These are phyloP conservation scores for Paracanthobrama guichenoti DNA, from an alignment of 2,113 vertebrate species.

Conservation along the genomic window DNA sequence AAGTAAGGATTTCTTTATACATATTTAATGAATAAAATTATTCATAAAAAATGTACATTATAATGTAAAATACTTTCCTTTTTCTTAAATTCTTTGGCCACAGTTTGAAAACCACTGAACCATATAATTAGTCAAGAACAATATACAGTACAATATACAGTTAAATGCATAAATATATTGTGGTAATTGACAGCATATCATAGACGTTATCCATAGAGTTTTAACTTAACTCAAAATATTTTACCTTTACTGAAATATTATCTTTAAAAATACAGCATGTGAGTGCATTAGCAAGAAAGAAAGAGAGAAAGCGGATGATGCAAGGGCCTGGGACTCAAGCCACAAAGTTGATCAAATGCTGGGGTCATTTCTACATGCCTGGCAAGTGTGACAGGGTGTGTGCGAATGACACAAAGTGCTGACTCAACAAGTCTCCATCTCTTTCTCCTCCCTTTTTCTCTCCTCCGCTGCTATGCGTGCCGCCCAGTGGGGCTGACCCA, in stretches of 20 bases:
- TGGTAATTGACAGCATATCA: not conserved
- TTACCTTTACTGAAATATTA: not conserved
- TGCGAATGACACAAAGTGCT: not conserved
- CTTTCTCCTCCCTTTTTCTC: conserved; percentile 8
- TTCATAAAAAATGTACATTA: no score
- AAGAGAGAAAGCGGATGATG: not conserved
- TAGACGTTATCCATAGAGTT: not conserved
- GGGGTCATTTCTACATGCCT: conserved; percentile 4
- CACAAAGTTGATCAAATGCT: conserved; percentile 48
- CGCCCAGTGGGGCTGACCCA: conserved; percentile 4
- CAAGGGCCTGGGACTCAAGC: not conserved
- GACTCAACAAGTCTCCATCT: conserved; percentile 28
- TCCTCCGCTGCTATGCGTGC: not conserved
- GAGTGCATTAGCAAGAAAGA: not conserved
- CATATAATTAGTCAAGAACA: not conserved
- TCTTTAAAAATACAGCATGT: not conserved
- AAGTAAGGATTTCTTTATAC: no score
- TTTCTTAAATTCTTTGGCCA: no score
- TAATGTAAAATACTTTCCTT: no score
- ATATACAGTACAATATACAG: not conserved
- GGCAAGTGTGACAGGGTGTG: not conserved
- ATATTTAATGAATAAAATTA: not conserved
- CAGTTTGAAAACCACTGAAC: not conserved
- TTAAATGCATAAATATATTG: not conserved
- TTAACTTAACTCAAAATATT: not conserved